A percentile compares a stretch with the other conserved stretches of the same genome.
Conservation (phyloP, 2,113 vertebrate genomes). For the Anser cygnoides region DNA sequence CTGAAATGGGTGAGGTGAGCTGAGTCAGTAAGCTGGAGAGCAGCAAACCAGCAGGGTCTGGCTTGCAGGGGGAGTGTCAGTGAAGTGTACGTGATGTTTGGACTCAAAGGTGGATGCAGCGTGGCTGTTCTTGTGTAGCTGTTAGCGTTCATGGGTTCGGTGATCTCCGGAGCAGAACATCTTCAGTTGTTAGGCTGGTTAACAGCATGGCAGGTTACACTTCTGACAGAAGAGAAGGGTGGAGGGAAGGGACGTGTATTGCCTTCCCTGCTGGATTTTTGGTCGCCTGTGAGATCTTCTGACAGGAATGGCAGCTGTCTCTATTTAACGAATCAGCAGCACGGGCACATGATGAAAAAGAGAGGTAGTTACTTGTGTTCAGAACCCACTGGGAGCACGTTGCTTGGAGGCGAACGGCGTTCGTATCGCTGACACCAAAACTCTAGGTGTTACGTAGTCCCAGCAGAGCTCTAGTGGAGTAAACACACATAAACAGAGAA, state of each 20-base stretch:
- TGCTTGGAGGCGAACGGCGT: background rate
- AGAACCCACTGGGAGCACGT: background rate
- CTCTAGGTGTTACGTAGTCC: background rate
- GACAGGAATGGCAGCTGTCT: background rate
- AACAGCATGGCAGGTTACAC: background rate
- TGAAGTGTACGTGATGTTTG: background rate
- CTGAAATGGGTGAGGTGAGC: background rate
- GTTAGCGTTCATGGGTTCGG: background rate
- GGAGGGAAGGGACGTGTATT: background rate
- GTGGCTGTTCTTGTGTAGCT: background rate
- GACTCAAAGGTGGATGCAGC: background rate
- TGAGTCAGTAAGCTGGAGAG: background rate
- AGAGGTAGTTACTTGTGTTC: background rate
- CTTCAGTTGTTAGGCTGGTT: background rate
- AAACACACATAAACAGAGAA: background rate
- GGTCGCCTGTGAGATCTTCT: background rate
- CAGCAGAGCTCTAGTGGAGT: background rate
- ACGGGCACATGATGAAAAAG: background rate
- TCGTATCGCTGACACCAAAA: background rate
- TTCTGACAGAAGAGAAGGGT: background rate
- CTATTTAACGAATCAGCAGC: background rate
- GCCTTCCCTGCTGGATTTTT: background rate
- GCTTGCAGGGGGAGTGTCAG: background rate
- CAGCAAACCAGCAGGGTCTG: background rate
- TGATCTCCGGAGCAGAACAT: background rate